These are phyloP conservation scores for Enteromius argenteus DNA, from an alignment of 2,797 vertebrate genomes.

Conservation along the genomic window DNA sequence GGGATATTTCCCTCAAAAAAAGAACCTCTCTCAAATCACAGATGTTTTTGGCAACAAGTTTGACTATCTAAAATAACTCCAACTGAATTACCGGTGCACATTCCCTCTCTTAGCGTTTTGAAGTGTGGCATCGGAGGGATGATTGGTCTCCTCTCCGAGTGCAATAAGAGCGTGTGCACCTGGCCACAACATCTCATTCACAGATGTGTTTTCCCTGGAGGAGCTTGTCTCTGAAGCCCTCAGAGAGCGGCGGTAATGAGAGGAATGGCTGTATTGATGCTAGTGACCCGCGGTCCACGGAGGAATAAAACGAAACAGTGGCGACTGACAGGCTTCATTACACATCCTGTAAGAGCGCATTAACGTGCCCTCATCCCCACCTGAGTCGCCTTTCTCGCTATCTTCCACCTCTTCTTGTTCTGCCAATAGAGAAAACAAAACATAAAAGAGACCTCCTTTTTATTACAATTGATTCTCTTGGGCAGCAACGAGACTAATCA, in stretches of 20 bases:
- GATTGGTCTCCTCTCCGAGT: conserved; percentile 25
- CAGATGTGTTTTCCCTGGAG: conserved; percentile 29
- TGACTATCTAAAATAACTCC: conserved; percentile 14
- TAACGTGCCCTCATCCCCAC: conserved; percentile 52
- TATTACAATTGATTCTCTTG: neutral
- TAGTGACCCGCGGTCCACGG: conserved; percentile 29
- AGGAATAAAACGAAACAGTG: conserved; percentile 42
- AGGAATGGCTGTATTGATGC: conserved; percentile 43
- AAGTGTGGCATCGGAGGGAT: neutral
- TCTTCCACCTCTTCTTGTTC: conserved; percentile 3
- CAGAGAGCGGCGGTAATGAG: conserved; percentile 39
- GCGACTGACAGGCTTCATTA: conserved; percentile 54
- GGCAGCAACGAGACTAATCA: neutral
- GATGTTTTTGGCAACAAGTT: neutral
- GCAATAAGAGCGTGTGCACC: conserved; percentile 28
- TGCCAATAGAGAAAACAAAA: neutral
- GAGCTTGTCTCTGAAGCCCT: conserved; percentile 15
- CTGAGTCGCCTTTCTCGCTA: conserved; percentile 55
- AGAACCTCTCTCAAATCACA: neutral
- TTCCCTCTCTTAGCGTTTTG: neutral
- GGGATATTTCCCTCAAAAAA: neutral
- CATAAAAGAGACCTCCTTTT: neutral
- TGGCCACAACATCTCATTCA: conserved; percentile 30
- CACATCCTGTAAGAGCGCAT: conserved; percentile 55
- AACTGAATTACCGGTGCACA: neutral